Conservation (phyloP, 2,113 vertebrate genomes). For the Scolopax mira region DNA sequence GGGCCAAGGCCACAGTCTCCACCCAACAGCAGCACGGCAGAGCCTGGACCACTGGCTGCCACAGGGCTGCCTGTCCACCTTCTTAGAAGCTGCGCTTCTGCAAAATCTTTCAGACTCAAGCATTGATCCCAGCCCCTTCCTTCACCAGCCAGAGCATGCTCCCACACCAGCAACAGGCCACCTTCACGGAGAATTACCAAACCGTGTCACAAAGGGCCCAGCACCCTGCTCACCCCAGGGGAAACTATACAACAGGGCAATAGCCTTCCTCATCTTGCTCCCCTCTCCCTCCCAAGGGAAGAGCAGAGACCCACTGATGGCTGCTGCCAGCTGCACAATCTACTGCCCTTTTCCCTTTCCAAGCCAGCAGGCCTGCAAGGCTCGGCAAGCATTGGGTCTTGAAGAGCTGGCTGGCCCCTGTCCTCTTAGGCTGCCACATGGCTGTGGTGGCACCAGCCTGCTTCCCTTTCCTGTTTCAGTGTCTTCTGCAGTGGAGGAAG, state of each 20-base stretch:
- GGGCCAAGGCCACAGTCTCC: not conserved
- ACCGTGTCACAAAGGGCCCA: not conserved
- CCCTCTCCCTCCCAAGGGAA: not conserved
- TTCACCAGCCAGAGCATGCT: not conserved
- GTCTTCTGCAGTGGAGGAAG: not conserved
- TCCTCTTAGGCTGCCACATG: not conserved
- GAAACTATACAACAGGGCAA: not conserved
- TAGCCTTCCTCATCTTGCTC: not conserved
- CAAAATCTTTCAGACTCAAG: not conserved
- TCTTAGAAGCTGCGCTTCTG: not conserved
- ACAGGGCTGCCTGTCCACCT: not conserved
- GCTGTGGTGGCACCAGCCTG: not conserved
- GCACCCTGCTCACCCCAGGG: accelerated
- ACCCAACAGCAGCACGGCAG: not conserved
- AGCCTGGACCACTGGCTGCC: not conserved
- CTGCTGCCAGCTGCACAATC: not conserved
- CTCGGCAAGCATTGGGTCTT: not conserved
- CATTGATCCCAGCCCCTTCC: not conserved
- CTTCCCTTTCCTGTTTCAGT: not conserved
- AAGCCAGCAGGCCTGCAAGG: not conserved
- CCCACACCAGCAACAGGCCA: not conserved
- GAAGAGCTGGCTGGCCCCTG: not conserved
- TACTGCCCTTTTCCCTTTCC: not conserved
- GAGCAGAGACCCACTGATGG: not conserved
- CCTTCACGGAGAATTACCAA: not conserved